Percentiles rank a stretch among this genome's conserved stretches.
Conservation (phyloP, 2,888 invertebrate species). For the Aleiodes alternator region DNA sequence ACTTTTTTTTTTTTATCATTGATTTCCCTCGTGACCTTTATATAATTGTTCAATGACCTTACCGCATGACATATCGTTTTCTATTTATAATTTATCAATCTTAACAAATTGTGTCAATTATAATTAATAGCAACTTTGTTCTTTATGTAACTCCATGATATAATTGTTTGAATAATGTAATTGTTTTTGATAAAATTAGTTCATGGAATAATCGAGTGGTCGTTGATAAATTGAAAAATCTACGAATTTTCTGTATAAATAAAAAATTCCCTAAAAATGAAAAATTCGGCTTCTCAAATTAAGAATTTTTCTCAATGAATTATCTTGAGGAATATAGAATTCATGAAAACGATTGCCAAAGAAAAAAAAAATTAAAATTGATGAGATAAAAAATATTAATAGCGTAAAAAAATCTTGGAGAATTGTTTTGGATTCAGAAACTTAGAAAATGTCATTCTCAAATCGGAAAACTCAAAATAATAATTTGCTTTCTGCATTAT, state of each 20-base stretch:
- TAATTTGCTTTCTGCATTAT: too few relatives aligned
- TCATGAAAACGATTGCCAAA: too few relatives aligned
- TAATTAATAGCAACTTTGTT: slow-evolving; percentile 16
- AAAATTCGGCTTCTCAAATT: too few relatives aligned
- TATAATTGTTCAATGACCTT: slow-evolving; percentile 41
- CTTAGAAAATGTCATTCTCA: too few relatives aligned
- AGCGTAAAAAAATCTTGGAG: not conserved
- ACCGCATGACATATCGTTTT: slow-evolving; percentile 35
- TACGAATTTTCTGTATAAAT: not conserved
- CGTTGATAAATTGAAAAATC: slow-evolving; percentile 27
- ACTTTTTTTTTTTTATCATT: not conserved
- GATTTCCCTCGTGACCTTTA: slow-evolving; percentile 18
- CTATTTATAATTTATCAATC: slow-evolving; percentile 30
- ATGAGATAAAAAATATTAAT: too few relatives aligned
- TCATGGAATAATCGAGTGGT: slow-evolving; percentile 26
- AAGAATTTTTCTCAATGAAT: too few relatives aligned
- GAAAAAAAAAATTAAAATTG: not conserved
- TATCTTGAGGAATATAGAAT: too few relatives aligned
- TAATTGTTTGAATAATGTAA: not conserved
- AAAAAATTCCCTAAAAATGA: too few relatives aligned
- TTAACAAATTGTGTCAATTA: slow-evolving; percentile 27
- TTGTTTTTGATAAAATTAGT: not conserved
- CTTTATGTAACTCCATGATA: not conserved
- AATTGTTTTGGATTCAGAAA: not conserved
- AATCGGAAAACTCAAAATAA: too few relatives aligned